Evolutionary conservation across 1,140 invertebrate genomes (phyloP).

Genomic region (Geopemphigus sp.): DNA sequence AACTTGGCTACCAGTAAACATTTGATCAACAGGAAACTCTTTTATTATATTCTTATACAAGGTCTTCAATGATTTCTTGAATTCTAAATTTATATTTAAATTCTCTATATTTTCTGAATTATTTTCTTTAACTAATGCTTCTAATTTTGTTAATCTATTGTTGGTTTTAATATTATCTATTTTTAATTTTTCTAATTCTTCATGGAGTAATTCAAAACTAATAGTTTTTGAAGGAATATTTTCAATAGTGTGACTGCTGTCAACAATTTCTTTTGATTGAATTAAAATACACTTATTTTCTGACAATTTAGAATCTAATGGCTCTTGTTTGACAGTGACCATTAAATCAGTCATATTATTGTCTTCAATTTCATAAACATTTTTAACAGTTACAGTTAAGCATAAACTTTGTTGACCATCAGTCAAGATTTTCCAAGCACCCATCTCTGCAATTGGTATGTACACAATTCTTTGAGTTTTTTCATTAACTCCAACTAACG

Average conservation of each 20-base stretch:
- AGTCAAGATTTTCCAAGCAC: constrained; percentile 41
- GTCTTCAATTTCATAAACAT: constrained; percentile 22
- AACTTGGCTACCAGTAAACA: constrained; percentile 28
- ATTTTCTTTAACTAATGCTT: constrained; percentile 22
- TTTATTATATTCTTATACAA: constrained; percentile 24
- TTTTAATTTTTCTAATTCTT: constrained; percentile 33
- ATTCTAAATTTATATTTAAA: neutral
- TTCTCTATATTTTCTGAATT: neutral
- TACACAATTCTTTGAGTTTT: constrained; percentile 14
- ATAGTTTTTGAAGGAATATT: neutral
- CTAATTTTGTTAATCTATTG: constrained; percentile 25
- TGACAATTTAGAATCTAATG: no score
- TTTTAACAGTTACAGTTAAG: constrained; percentile 25
- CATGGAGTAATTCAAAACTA: constrained; percentile 4
- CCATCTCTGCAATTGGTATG: constrained; percentile 23
- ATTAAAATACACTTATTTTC: neutral
- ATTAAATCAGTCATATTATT: neutral
- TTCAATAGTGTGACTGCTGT: no score
- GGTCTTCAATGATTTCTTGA: neutral
- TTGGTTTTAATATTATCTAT: constrained; percentile 26
- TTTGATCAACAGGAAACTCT: constrained; percentile 37
- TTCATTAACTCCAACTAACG: constrained; percentile 15
- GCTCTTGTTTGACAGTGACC: neutral
- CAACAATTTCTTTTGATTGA: constrained; percentile 1
- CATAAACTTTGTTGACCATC: constrained; percentile 34